Percentiles rank a stretch among this genome's conserved stretches.
Conservation (phyloP, 2,888 invertebrate species). For the Tinea pellionella region DNA sequence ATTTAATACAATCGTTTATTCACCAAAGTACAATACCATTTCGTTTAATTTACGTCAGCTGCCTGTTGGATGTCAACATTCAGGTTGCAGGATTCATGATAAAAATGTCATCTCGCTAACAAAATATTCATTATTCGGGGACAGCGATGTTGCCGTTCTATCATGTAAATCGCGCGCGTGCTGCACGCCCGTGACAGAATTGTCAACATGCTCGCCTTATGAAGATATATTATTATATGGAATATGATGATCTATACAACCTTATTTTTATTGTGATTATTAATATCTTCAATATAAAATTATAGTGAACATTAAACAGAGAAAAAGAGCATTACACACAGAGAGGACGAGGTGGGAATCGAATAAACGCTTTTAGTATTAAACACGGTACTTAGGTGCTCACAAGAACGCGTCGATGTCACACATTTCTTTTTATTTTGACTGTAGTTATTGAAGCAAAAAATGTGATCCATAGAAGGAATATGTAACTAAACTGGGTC, state of each 20-base stretch:
- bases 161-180: constrained; percentile 12
- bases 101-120: constrained; percentile 15
- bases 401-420: too few relatives aligned
- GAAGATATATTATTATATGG: constrained; percentile 17
- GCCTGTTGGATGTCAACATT: neutral
- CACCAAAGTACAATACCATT: neutral
- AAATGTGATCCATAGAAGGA: too few relatives aligned
- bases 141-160: constrained; percentile 10
- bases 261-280: constrained; percentile 12
- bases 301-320: too few relatives aligned
- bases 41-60: constrained; percentile 2
- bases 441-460: too few relatives aligned
- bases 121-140: constrained; percentile 15
- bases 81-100: constrained; percentile 15
- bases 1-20: neutral
- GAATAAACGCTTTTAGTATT: too few relatives aligned
- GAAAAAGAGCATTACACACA: too few relatives aligned
- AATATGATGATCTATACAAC: constrained; percentile 11
- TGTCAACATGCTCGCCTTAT: constrained; percentile 15
- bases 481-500: too few relatives aligned
- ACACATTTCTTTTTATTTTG: too few relatives aligned
- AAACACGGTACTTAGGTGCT: too few relatives aligned
- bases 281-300: too few relatives aligned
- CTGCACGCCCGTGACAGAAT: constrained; percentile 12
- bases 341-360: too few relatives aligned